Conservation (phyloP, 2,113 vertebrate genomes). For the Patagioenas fasciata region DNA sequence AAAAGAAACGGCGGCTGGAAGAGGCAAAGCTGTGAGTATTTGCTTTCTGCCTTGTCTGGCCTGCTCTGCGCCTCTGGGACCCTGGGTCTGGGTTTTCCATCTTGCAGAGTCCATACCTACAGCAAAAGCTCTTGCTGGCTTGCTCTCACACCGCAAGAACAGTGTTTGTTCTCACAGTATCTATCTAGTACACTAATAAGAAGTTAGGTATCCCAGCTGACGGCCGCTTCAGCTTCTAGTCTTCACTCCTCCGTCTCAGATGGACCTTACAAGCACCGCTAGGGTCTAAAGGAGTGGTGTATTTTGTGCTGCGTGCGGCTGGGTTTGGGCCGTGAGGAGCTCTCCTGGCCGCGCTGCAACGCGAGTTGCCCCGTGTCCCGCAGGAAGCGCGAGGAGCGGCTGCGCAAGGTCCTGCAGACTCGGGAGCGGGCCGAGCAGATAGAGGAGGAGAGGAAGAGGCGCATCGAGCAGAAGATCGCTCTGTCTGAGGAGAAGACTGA, state of each 20-base stretch:
- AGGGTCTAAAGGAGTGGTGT: neutral
- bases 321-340: neutral
- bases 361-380: neutral
- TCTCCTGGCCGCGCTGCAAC: accelerated
- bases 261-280: neutral
- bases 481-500: slow-evolving; percentile 90
- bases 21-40: slow-evolving; percentile 85
- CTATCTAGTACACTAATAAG: neutral
- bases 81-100: no score
- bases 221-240: neutral
- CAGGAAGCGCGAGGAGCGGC: slow-evolving; percentile 90
- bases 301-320: neutral
- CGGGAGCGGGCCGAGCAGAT: slow-evolving; percentile 87
- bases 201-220: neutral
- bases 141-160: neutral
- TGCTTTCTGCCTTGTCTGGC: neutral
- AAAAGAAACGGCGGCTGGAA: slow-evolving; percentile 84
- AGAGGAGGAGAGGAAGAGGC: slow-evolving; percentile 89
- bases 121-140: neutral
- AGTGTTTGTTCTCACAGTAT: neutral
- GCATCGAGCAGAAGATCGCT: slow-evolving; percentile 89
- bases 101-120: neutral
- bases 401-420: slow-evolving; percentile 85
- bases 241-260: neutral
- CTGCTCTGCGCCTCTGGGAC: neutral